Evolutionary conservation across 2,113 vertebrate genomes (phyloP), one percentile per base, ranked within the genome.

Genomic region (Pterocles burchelli): DNA sequence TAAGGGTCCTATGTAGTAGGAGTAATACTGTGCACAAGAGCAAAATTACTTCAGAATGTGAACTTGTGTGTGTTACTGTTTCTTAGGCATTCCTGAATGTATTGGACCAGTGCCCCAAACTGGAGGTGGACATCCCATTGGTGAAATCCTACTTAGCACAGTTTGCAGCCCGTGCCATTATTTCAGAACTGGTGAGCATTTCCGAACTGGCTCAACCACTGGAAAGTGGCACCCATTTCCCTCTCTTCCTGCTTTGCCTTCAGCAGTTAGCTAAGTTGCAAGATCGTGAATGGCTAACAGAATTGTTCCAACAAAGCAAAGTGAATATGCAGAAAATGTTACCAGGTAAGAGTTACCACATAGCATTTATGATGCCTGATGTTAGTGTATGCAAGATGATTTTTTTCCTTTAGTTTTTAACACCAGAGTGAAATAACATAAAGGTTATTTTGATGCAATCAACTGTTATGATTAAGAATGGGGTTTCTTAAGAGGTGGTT

Each of bases 251-350:
- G 98, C 99, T 99, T 93, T 99, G 99, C 97, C 99, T 99, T 98
- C 99, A 99, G 97, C 99, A 99, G 92, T 98, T 99, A 80, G 99
- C 99, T 97, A 99, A 99, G 97, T 96, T 99, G 94, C 99, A 99
- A 98, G 99, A 99, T 97, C 98, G 98, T 13, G 99, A 99, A 94
- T 99, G 99, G 99, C 98, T 99, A 95, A 99, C 99, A 24, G 99
- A 99, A 88, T 96, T 99, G 89, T 99, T 99, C 97, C 99, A 99
- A 97, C 99, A 98, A 98, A 99, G 99, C 98, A 99, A 99, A 97
- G 99, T 99, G 98, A 99, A 99, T 94, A 99, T 99, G 99, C 99
- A 99, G 98, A 99, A 99, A 97, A 99, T 99, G 99, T 98, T 99
- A 79, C 99, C 99, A 98, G 99, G 99, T 99, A 97, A 93, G 98